A percentile compares a stretch with the other conserved stretches of the same genome.
These are phyloP conservation scores for Acleris holmiana DNA, from an alignment of 2,888 invertebrate genomes.

Conservation along the genomic window DNA sequence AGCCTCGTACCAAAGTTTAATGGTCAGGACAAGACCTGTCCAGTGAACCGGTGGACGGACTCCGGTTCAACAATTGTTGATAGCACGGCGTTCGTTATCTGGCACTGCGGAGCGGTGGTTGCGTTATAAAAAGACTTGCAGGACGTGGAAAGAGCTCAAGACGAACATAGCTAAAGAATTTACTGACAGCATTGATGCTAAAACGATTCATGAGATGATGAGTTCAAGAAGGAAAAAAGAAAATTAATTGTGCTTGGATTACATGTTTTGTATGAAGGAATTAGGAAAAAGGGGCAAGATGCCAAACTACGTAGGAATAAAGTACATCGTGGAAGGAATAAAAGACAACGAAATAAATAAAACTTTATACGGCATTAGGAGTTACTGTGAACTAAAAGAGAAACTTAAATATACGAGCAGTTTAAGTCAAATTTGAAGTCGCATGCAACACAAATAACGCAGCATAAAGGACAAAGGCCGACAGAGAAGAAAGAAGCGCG, in stretches of 20 bases:
- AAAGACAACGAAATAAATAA: neutral
- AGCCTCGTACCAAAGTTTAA: conserved; percentile 1
- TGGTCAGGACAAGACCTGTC: conserved; percentile 7
- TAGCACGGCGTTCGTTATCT: conserved; percentile 28
- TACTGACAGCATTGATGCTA: neutral
- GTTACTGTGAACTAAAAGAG: neutral
- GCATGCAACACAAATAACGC: neutral
- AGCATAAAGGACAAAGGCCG: neutral
- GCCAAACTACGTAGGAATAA: neutral
- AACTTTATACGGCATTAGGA: neutral
- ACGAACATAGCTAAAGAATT: conserved; percentile 2
- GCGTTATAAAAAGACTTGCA: neutral
- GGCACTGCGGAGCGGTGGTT: conserved; percentile 10
- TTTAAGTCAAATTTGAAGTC: neutral
- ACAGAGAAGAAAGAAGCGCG: neutral
- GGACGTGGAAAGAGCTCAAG: conserved; percentile 11
- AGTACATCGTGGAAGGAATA: neutral
- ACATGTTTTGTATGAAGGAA: conserved; percentile 1
- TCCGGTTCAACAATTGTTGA: conserved; percentile 27
- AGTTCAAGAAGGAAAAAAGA: conserved; percentile 7
- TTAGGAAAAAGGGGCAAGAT: conserved; percentile 1
- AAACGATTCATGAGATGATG: conserved; percentile 18
- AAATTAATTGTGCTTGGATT: conserved; percentile 8
- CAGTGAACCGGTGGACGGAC: conserved; percentile 30
- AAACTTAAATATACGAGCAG: neutral